These are phyloP conservation scores for Drosophila emarginata DNA, from an alignment of 2,888 invertebrate genomes.

Conservation along the genomic window DNA sequence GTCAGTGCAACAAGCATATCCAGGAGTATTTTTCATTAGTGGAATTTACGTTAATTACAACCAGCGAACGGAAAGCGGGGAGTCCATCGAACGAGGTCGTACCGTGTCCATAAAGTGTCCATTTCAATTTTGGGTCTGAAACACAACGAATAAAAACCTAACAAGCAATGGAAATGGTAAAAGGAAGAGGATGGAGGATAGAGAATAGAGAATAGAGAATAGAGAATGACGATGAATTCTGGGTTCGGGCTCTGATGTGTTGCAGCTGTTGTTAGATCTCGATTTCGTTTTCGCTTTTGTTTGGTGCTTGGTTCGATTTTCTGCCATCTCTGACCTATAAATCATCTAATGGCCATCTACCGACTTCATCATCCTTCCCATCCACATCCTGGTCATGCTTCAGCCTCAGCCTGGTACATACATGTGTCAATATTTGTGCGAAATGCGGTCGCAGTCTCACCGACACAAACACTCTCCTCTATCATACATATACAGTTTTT, in stretches of 20 bases:
- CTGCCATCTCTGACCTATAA: constrained; percentile 63
- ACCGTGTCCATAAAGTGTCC: constrained; percentile 47
- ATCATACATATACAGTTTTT: constrained; percentile 46
- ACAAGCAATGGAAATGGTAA: neutral
- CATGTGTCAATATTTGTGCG: constrained; percentile 77
- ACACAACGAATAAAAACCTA: constrained; percentile 5
- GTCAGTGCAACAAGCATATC: constrained; percentile 29
- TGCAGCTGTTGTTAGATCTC: constrained; percentile 56
- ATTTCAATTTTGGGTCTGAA: constrained; percentile 45
- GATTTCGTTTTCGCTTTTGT: constrained; percentile 60
- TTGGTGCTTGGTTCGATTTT: constrained; percentile 18
- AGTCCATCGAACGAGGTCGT: neutral
- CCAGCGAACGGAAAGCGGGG: constrained; percentile 22
- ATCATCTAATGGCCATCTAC: constrained; percentile 65
- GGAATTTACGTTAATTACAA: constrained; percentile 58
- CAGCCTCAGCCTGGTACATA: constrained; percentile 16
- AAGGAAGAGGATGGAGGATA: neutral
- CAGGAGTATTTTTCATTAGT: constrained; percentile 61
- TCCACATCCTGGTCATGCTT: constrained; percentile 2
- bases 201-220: neutral
- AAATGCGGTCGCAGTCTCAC: constrained; percentile 68
- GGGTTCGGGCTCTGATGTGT: neutral
- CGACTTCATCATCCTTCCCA: neutral
- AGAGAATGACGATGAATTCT: neutral
- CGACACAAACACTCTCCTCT: constrained; percentile 62